Evolutionary conservation across 2,888 invertebrate genomes (phyloP), one percentile per base, ranked within the genome.

Genomic region (Mythimna vitellina): DNA sequence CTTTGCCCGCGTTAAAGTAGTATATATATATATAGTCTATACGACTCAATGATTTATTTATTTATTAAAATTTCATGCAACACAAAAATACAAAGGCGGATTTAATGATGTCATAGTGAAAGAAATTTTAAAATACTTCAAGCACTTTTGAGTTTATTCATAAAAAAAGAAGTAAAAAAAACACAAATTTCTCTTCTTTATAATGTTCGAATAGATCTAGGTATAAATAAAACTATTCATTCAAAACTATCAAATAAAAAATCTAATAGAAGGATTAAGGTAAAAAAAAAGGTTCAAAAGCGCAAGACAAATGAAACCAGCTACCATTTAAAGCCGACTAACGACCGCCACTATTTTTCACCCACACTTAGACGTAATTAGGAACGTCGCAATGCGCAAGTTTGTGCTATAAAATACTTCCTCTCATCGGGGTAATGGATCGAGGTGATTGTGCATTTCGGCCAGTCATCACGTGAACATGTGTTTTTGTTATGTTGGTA

Each of bases 341-440:
- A 70, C 38, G 79, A 76, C 81, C 56, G n/a, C 67, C 64, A 79
- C 84, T 81, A 84, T 84, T 81, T 86, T 86, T 85, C 81, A 82
- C 83, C 68, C 80, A 82, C 81, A 82, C 81, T 86, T 84, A 80
- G 78, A 83, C 83, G 90, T 89, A 89, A 91, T 92, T 92, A 91
- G 86, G 80, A 73, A 70, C 76, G 80, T 71, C 85, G 85, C 86
- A 84, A 84, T 88, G 87, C 86, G 88, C 81, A 87, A 89, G 85
- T 88, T 88, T 86, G 83, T 78, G 76, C 82, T 78, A 89, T 92
- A 92, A 92, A 92, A 91, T 91, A 92, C 91, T 92, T 92, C 90
- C 89, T 92, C 92, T 92, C 93, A 93, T 92, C 90, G 92, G 90
- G 87, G 88, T 91, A 92, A 93, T 93, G 92, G 92, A 75, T 85